Conservation (phyloP, 2,888 invertebrate genomes). For the Oligia fasciuncula region DNA sequence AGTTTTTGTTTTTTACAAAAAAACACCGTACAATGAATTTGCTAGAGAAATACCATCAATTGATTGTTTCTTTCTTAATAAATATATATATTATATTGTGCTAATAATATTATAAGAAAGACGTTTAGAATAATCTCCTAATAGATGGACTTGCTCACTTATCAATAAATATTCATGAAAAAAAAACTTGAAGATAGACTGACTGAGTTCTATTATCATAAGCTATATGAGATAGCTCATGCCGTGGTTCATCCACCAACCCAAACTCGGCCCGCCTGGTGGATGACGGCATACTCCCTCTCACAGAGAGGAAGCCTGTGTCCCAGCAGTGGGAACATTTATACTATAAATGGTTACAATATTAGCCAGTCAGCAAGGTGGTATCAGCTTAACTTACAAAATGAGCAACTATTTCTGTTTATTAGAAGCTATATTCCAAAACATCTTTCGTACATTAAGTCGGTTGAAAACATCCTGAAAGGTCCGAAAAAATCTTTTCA, state of each 20-base stretch:
- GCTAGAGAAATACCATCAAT: conserved; percentile 9
- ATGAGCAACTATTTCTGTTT: conserved; percentile 1
- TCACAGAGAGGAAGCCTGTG: neutral
- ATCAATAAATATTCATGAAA: neutral
- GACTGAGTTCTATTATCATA: neutral
- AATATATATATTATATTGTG: conserved; percentile 33
- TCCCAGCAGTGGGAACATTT: neutral
- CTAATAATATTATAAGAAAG: conserved; percentile 32
- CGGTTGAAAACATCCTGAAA: conserved; percentile 8
- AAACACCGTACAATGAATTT: neutral
- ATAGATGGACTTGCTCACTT: neutral
- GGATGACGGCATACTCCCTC: neutral
- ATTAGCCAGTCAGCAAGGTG: neutral
- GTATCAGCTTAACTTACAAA: neutral
- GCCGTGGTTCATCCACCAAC: too few relatives aligned
- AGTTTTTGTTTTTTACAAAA: neutral
- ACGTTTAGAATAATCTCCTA: conserved; percentile 20
- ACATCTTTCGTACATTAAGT: conserved; percentile 2
- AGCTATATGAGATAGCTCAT: too few relatives aligned
- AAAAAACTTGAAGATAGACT: neutral
- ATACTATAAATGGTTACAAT: neutral
- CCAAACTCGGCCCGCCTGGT: neutral
- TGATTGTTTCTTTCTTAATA: conserved; percentile 43
- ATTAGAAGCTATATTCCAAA: conserved; percentile 7
- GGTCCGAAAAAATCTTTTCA: neutral